Percentiles rank a stretch among this genome's conserved stretches.
These are phyloP conservation scores for Sitodiplosis mosellana DNA, from an alignment of 1,140 invertebrate species.

Conservation along the genomic window DNA sequence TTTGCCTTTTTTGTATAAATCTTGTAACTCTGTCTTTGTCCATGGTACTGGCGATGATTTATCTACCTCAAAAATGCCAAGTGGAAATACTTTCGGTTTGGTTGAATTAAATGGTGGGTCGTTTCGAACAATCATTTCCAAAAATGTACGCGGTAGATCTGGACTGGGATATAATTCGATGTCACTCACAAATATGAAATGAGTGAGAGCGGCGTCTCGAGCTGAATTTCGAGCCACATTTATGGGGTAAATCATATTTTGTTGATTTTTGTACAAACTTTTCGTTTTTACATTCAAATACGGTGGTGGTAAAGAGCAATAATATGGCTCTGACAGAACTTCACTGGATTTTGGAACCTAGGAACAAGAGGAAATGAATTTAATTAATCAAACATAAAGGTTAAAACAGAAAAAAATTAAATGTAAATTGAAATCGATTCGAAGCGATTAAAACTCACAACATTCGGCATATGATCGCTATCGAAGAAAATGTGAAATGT, in stretches of 20 bases:
- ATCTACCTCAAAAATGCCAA: conserved; percentile 24
- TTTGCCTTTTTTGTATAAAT: conserved; percentile 52
- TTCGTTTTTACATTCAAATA: conserved; percentile 43
- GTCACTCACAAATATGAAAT: conserved; percentile 71
- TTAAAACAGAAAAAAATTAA: conserved; percentile 11
- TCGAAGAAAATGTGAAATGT: conserved; percentile 79
- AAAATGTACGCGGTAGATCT: conserved; percentile 49
- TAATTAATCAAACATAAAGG: too few species aligned
- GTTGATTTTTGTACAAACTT: conserved; percentile 57
- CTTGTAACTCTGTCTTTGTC: conserved; percentile 53
- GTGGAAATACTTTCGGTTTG: conserved; percentile 21
- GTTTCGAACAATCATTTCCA: conserved; percentile 63
- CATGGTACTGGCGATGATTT: conserved; percentile 34
- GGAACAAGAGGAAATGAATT: too few species aligned
- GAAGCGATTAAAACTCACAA: conserved; percentile 27
- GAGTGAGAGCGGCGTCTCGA: conserved; percentile 56
- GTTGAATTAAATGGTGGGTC: conserved; percentile 34
- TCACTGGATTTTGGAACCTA: conserved; percentile 45
- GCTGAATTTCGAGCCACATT: conserved; percentile 76
- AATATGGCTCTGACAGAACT: conserved; percentile 39
- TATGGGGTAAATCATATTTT: conserved; percentile 68
- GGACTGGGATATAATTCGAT: conserved; percentile 78
- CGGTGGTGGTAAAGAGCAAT: conserved; percentile 47
- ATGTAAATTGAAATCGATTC: too few species aligned
- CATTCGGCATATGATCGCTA: conserved; percentile 61